phyloP scores from a whole-genome alignment of 2,113 vertebrate genomes.

The Chaetorhynchus papuensis region DNA sequence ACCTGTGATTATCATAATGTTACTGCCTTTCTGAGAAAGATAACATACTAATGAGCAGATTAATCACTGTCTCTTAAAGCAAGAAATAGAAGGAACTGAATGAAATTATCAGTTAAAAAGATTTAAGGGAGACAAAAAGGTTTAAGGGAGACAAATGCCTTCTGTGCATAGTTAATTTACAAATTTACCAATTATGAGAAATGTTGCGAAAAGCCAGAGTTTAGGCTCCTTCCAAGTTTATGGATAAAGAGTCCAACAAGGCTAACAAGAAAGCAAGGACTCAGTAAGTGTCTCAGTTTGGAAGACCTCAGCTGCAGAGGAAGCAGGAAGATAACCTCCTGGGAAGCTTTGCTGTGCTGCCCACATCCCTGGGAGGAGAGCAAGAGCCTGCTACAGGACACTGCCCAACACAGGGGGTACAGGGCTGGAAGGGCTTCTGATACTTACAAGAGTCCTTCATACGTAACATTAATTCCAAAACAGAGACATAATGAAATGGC shows the following conservation, averaged over 20 bases:
- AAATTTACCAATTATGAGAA: background rate
- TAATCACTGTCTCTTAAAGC: background rate
- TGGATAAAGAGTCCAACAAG: background rate
- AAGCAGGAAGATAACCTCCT: background rate
- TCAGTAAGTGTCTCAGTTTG: background rate
- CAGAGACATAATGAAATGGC: background rate
- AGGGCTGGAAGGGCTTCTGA: background rate
- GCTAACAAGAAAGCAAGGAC: background rate
- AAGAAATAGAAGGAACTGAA: background rate
- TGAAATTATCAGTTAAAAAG: background rate
- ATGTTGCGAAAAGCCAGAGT: background rate
- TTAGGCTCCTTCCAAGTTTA: background rate
- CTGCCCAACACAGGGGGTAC: background rate
- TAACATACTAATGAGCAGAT: background rate
- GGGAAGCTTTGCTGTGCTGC: accelerated
- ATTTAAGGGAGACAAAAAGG: background rate
- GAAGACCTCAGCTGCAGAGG: background rate
- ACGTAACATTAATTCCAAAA: background rate
- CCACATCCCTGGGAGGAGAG: background rate
- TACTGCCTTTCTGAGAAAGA: background rate
- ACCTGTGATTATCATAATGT: background rate
- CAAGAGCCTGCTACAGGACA: background rate
- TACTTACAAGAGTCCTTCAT: background rate
- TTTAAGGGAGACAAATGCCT: background rate
- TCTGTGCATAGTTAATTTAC: background rate